Conservation (phyloP, 1,140 invertebrate species). For the Neodiprion virginianus region DNA sequence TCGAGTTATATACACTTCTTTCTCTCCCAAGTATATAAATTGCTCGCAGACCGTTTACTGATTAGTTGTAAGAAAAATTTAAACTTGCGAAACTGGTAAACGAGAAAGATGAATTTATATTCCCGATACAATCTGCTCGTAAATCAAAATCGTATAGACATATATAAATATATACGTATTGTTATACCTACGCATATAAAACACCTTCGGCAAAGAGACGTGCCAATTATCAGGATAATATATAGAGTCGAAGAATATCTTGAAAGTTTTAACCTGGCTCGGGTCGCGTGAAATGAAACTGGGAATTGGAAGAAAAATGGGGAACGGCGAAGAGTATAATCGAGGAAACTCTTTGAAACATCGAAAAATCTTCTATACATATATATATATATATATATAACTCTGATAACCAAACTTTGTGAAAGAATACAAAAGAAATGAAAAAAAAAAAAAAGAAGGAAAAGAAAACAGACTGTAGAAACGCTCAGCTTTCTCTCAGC, state of each 20-base stretch:
- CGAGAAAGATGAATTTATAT: no score
- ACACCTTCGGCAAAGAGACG: not conserved
- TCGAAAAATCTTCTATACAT: not conserved
- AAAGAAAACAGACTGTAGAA: not conserved
- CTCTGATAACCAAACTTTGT: no score
- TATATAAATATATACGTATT: not conserved
- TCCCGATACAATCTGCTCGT: not conserved
- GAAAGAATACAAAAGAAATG: no score
- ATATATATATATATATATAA: not conserved
- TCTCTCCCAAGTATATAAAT: not conserved
- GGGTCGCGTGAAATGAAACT: not conserved
- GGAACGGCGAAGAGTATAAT: not conserved
- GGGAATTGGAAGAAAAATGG: not conserved
- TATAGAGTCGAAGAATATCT: not conserved
- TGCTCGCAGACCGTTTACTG: constrained; percentile 12
- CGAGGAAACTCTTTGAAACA: not conserved
- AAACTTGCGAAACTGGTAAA: no score
- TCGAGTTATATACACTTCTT: constrained; percentile 6
- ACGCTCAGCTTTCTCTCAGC: not conserved
- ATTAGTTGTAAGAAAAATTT: not conserved
- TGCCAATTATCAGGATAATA: not conserved
- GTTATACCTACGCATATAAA: no score
- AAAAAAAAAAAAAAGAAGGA: no score
- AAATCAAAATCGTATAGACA: not conserved
- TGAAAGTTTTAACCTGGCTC: not conserved